These are phyloP conservation scores for Hyalella azteca DNA, from an alignment of 2,888 invertebrate species.

Conservation along the genomic window DNA sequence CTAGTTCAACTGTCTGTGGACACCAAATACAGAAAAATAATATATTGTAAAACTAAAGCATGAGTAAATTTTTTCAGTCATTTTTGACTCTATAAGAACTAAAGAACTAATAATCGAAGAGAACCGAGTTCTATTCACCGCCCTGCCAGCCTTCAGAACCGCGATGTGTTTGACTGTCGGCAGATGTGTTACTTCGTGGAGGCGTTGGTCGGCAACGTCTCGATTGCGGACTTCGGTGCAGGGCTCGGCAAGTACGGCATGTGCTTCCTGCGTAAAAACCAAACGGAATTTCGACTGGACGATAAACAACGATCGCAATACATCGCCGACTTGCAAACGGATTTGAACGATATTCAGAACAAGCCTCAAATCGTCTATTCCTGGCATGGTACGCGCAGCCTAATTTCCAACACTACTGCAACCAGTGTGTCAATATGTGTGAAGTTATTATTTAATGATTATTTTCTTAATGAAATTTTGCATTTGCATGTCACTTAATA, in stretches of 20 bases:
- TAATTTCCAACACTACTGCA: neutral
- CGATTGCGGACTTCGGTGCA: slow-evolving; percentile 39
- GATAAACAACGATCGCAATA: neutral
- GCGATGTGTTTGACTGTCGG: no score
- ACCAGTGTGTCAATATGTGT: neutral
- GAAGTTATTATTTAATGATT: no score
- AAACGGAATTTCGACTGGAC: neutral
- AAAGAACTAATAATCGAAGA: no score
- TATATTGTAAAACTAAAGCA: no score
- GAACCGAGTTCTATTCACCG: no score
- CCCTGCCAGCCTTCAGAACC: no score
- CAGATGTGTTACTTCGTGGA: slow-evolving; percentile 18
- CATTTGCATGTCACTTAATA: no score
- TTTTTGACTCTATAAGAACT: no score
- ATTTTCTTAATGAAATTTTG: no score
- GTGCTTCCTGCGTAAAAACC: slow-evolving; percentile 38
- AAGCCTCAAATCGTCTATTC: slow-evolving; percentile 29
- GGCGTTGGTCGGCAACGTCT: neutral
- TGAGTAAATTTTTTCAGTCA: no score
- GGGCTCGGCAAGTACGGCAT: slow-evolving; percentile 40
- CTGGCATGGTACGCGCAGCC: slow-evolving; percentile 26
- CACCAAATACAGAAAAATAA: no score
- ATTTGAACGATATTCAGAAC: neutral
- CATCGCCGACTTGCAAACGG: neutral
- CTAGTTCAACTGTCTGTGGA: no score